These are phyloP conservation scores for Apoderus coryli DNA, from an alignment of 2,888 invertebrate genomes.

Conservation along the genomic window DNA sequence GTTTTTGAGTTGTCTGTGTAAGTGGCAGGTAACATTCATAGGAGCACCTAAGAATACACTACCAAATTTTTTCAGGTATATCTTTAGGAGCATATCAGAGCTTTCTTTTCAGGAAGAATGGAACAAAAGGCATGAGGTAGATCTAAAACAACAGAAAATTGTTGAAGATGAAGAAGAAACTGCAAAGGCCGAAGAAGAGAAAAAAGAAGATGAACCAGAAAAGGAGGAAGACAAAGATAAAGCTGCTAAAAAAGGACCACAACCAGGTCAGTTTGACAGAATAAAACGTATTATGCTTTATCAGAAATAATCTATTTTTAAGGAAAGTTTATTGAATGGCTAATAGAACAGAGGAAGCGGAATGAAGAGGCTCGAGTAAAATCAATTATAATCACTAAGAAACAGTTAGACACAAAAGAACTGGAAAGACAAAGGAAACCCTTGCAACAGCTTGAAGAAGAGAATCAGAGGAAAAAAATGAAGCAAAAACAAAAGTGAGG, in stretches of 20 bases:
- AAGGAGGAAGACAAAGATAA: conserved; percentile 20
- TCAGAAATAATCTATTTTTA: not conserved
- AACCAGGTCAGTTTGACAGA: conserved; percentile 13
- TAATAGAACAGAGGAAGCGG: conserved; percentile 38
- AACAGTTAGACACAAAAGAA: conserved; percentile 44
- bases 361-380: conserved; percentile 48
- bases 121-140: conserved; percentile 33
- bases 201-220: conserved; percentile 32
- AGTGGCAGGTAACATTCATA: no score
- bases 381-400: conserved; percentile 45
- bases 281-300: conserved; percentile 13
- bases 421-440: conserved; percentile 46
- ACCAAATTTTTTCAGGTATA: not conserved
- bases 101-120: conserved; percentile 44
- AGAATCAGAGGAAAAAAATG: conserved; percentile 40
- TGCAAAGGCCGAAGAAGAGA: conserved; percentile 30
- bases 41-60: no score
- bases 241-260: conserved; percentile 14
- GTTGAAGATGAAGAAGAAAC: conserved; percentile 33
- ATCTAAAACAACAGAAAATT: conserved; percentile 27
- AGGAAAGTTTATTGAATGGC: conserved; percentile 24
- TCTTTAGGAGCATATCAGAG: conserved; percentile 7
- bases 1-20: no score
- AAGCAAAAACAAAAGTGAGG: conserved; percentile 35
- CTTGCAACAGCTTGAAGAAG: conserved; percentile 41